Base-by-base conservation (phyloP, 1,140 invertebrate species). In the Nymphalis io region DNA sequence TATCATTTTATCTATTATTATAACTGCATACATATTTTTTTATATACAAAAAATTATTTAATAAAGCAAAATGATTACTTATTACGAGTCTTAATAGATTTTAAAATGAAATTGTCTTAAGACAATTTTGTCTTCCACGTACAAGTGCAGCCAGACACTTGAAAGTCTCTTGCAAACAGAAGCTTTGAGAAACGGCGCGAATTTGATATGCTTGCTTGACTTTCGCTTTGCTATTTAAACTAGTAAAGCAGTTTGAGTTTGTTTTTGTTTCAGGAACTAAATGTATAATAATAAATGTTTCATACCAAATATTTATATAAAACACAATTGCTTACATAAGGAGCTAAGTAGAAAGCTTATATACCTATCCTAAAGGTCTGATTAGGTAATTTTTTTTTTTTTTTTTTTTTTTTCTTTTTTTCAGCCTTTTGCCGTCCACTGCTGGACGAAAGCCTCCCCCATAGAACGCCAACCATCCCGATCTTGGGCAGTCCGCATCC, bases 171-270 rank as follows among this genome's bases (percentile, higher is more conserved):
- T 21, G 51, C 21, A 59, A 59, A 40, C 33, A 57, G 33, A 65
- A 11, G 18, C 53, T 65, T 57, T 57, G 62, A 65, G 33, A 27
- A 65, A 57, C 62, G 33, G 53, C 39, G 53, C 15, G 23, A 57
- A 65, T 65, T 65, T 53, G 51, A 27, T 57, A 65, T 44, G 62
- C 51, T 57, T 65, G 62, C 62, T 65, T 42, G 40, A 33, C 33
- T 21, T n/a, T 27, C 39, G 57, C 57, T 59, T 16, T 40, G 38
- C 57, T 38, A 59, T 39, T 59, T 21, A 59, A 59, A 59, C 51
- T 27, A 55, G 21, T 55, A 55, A 55, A 55, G 51, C 51, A 55
- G 23, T 55, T 55, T 33, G 2, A 23, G 23, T 55, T 27, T 55
- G 20, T 55, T 13, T 55, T 55, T 55, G 20, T 27, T 51, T 51